Conservation (phyloP, 2,888 invertebrate species). For the Stramonita haemastoma region DNA sequence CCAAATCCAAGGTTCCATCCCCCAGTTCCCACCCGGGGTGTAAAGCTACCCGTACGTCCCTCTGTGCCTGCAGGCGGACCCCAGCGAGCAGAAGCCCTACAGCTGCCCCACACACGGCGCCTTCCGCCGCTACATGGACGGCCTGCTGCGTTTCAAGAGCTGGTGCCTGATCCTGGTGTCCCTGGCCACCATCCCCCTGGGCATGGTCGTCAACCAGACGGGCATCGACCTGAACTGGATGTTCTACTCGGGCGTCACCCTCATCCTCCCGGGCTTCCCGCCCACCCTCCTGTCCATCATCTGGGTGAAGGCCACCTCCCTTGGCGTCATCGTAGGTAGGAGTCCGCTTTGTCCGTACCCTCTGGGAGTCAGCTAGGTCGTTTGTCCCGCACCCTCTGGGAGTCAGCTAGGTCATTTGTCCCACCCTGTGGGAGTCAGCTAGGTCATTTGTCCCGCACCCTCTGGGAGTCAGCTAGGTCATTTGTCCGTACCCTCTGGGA, state of each 20-base stretch:
- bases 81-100: conserved; percentile 50
- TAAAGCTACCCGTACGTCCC: not conserved
- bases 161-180: conserved; percentile 75
- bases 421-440: too few species aligned
- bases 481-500: too few species aligned
- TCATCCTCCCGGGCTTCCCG: conserved; percentile 73
- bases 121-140: conserved; percentile 63
- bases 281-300: conserved; percentile 70
- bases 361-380: too few species aligned
- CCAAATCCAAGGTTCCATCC: not conserved
- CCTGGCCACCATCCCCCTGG: conserved; percentile 70
- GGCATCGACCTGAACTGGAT: conserved; percentile 75
- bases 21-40: not conserved
- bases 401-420: too few species aligned
- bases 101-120: conserved; percentile 70
- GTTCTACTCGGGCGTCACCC: conserved; percentile 74
- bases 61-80: conserved; percentile 30
- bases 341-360: too few species aligned
- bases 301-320: conserved; percentile 72
- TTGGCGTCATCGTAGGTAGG: conserved; percentile 67
- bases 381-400: too few species aligned
- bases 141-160: conserved; percentile 71
- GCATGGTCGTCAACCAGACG: conserved; percentile 69
- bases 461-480: too few species aligned
- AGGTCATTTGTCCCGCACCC: too few species aligned